Conservation (phyloP, 2,113 vertebrate genomes). For the Mungos mungo region DNA sequence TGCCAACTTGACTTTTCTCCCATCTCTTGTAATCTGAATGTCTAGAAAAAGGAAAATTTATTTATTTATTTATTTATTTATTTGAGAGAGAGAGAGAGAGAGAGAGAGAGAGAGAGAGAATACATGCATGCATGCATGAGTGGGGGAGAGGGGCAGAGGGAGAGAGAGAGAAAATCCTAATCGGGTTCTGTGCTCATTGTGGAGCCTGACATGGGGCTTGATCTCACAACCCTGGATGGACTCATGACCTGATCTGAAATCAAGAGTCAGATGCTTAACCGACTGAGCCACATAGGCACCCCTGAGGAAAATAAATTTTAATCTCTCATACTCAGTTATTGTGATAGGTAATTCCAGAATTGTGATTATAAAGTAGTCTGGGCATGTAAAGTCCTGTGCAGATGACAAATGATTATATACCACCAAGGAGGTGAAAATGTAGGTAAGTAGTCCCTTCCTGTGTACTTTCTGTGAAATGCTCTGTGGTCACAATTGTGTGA, state of each 20-base stretch:
- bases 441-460: not conserved
- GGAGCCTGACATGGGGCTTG: no score
- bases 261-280: no score
- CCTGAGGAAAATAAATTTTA: not conserved
- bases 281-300: no score
- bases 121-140: no score
- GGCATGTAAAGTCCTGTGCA: not conserved
- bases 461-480: not conserved
- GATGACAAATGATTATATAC: not conserved
- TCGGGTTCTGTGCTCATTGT: no score
- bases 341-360: not conserved
- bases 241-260: no score
- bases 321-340: not conserved
- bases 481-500: not conserved
- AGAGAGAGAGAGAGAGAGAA: no score
- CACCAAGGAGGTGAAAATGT: not conserved
- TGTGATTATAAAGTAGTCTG: conserved; percentile 5
- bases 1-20: not conserved
- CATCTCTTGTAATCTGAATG: not conserved
- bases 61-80: no score
- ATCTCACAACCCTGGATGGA: no score
- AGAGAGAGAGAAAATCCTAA: no score
- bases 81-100: no score
- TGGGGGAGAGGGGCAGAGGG: no score
- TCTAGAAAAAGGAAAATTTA: conserved; percentile 24